Percentiles rank a stretch among this genome's conserved stretches.
phyloP scores from a whole-genome alignment of 2,113 vertebrate species.

The Grantiella picta region DNA sequence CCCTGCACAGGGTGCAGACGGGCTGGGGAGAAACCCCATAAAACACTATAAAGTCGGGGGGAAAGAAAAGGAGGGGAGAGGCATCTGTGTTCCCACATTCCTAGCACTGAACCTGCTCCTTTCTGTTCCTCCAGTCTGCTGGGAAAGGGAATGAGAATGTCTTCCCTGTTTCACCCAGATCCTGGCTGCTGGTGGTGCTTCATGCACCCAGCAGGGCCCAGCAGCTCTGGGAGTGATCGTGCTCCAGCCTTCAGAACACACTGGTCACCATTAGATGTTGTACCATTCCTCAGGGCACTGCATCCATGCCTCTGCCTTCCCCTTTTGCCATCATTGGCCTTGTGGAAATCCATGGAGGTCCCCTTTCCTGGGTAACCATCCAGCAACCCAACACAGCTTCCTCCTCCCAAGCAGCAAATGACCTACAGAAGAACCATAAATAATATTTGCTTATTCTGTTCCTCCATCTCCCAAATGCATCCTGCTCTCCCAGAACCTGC shows the following conservation, averaged over 20 bases:
- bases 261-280: background rate
- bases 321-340: background rate
- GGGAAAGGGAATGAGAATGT: background rate
- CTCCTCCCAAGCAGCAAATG: background rate
- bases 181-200: background rate
- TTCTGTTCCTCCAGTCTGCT: background rate
- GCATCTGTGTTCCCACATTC: background rate
- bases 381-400: background rate
- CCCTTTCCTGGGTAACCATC: background rate
- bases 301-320: background rate
- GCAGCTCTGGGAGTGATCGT: accelerated
- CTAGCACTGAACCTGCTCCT: background rate
- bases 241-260: background rate
- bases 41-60: background rate
- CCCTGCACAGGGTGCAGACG: background rate
- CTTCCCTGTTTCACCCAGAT: background rate
- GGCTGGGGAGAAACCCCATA: background rate
- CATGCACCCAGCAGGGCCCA: background rate
- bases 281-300: accelerated
- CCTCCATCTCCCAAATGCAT: background rate
- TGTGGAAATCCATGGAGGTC: background rate
- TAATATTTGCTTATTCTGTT: background rate
- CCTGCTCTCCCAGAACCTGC: background rate
- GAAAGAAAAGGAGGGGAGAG: background rate
- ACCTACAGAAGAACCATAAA: background rate